A percentile compares a stretch with the other conserved stretches of the same genome.
These are phyloP conservation scores for Diadegma fenestrale DNA, from an alignment of 2,888 invertebrate genomes.

Conservation along the genomic window DNA sequence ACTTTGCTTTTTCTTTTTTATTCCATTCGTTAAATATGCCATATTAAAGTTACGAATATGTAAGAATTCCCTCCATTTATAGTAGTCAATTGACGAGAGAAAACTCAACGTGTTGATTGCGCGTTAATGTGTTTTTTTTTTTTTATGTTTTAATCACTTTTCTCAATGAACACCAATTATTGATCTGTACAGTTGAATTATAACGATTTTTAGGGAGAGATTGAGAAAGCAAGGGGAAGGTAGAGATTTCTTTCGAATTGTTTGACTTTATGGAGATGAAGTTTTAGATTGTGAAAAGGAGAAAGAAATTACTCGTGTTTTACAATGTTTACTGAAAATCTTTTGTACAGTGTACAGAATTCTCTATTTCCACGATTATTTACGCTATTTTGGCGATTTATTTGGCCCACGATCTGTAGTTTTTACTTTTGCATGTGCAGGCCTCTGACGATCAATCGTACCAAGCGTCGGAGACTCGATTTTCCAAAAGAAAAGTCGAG, in stretches of 20 bases:
- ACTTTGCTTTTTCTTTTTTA: constrained; percentile 3
- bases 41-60: constrained; percentile 72
- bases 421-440: neutral
- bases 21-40: constrained; percentile 68
- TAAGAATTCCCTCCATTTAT: constrained; percentile 74
- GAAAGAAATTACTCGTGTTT: constrained; percentile 60
- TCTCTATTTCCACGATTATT: constrained; percentile 70
- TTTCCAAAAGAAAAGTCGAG: neutral
- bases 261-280: neutral
- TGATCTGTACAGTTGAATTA: constrained; percentile 62
- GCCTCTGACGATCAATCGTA: neutral
- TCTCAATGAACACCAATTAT: constrained; percentile 69
- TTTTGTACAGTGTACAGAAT: constrained; percentile 77
- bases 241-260: constrained; percentile 28
- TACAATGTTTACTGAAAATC: constrained; percentile 67
- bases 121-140: constrained; percentile 45
- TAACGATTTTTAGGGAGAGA: constrained; percentile 44
- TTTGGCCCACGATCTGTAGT: neutral
- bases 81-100: constrained; percentile 65
- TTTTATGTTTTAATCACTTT: neutral
- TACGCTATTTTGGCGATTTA: constrained; percentile 53
- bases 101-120: constrained; percentile 68
- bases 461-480: neutral
- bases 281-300: constrained; percentile 68
- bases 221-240: constrained; percentile 18